These are phyloP conservation scores for Formica selysi DNA, from an alignment of 1,140 invertebrate species.

Conservation along the genomic window DNA sequence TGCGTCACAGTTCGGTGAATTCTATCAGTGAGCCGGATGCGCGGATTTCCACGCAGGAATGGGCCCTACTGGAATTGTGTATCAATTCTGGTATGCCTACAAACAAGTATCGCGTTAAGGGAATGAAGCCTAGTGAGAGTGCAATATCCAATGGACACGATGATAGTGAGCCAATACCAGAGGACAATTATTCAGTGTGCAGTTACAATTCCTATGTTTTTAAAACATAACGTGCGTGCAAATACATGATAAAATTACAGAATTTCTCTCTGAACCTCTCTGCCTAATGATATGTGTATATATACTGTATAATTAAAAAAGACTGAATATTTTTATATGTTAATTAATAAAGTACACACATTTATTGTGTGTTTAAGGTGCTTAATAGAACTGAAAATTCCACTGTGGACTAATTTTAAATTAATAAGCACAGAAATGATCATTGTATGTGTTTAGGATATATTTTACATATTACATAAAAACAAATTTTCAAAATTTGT, in stretches of 20 bases:
- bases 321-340: conserved; percentile 65
- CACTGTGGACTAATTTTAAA: neutral
- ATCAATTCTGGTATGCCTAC: conserved; percentile 65
- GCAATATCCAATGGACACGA: conserved; percentile 24
- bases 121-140: conserved; percentile 46
- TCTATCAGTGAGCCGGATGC: conserved; percentile 57
- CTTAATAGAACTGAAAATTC: neutral
- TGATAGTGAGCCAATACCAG: conserved; percentile 54
- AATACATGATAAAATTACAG: neutral
- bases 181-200: conserved; percentile 70
- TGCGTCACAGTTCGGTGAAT: conserved; percentile 55
- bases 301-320: conserved; percentile 19
- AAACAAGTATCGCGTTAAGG: conserved; percentile 61
- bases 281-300: neutral
- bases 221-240: conserved; percentile 46
- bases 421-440: neutral
- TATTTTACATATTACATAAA: no score
- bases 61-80: conserved; percentile 61
- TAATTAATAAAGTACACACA: conserved; percentile 11
- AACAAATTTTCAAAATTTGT: neutral
- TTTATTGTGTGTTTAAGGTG: neutral
- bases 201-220: conserved; percentile 71
- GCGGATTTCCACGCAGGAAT: conserved; percentile 63
- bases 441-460: no score
- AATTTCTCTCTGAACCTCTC: neutral